Conservation (phyloP, 2,888 invertebrate species). For the Harmothoe impar region DNA sequence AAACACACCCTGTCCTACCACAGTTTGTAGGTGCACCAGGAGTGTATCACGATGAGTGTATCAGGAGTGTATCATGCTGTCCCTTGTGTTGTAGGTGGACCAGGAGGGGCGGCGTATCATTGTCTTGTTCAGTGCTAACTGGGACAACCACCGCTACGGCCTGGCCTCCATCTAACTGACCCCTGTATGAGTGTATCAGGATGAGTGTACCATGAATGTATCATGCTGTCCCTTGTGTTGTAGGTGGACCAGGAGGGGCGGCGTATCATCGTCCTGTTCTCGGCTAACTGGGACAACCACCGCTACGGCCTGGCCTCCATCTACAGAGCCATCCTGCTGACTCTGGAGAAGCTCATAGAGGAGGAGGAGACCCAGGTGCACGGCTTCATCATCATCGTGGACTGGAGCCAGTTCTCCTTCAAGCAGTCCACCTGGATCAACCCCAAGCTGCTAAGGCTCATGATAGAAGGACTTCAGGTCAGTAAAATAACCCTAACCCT, state of each 20-base stretch:
- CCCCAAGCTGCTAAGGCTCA: constrained; percentile 89
- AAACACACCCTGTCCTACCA: no score
- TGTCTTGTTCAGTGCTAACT: constrained; percentile 81
- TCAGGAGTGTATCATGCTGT: neutral
- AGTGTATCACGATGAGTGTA: no score
- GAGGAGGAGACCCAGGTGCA: constrained; percentile 88
- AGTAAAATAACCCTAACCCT: no score
- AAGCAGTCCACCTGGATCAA: constrained; percentile 92
- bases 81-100: constrained; percentile 85
- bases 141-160: constrained; percentile 86
- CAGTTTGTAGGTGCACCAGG: no score
- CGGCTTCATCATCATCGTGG: constrained; percentile 93
- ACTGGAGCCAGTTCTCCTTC: constrained; percentile 94
- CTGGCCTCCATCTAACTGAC: no score
- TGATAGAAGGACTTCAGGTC: constrained; percentile 90
- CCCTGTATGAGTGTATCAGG: no score
- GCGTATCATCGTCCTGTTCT: constrained; percentile 79
- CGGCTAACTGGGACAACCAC: constrained; percentile 82
- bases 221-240: no score
- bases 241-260: constrained; percentile 86
- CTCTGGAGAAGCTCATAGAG: constrained; percentile 90
- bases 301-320: constrained; percentile 90
- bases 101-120: constrained; percentile 80
- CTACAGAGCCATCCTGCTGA: constrained; percentile 90
- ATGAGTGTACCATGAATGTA: no score